These are phyloP conservation scores for Pygoscelis adeliae DNA, from an alignment of 2,113 vertebrate species.

Conservation along the genomic window DNA sequence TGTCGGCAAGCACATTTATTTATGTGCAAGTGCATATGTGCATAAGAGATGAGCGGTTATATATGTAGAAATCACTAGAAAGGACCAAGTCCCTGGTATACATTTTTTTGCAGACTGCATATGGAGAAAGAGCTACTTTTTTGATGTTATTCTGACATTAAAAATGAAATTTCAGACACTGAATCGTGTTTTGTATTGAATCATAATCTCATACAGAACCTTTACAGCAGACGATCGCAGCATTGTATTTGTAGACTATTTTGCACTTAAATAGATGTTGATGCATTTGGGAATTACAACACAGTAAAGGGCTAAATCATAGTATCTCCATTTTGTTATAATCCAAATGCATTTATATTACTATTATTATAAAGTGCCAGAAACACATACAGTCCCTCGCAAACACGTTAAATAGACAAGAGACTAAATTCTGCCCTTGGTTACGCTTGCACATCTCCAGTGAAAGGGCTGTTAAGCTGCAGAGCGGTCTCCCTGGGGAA, in stretches of 20 bases:
- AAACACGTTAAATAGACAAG: slow-evolving; percentile 5
- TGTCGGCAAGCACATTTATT: slow-evolving; percentile 42
- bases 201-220: slow-evolving; percentile 12
- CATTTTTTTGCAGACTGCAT: neutral
- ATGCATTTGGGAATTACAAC: slow-evolving; percentile 46
- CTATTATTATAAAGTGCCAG: slow-evolving; percentile 44
- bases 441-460: slow-evolving; percentile 31
- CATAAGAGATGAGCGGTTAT: slow-evolving; percentile 45
- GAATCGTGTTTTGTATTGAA: slow-evolving; percentile 41
- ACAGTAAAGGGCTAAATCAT: slow-evolving; percentile 32
- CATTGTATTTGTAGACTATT: slow-evolving; percentile 7
- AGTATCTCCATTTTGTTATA: slow-evolving; percentile 33
- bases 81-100: slow-evolving; percentile 5
- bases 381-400: neutral
- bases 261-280: slow-evolving; percentile 53
- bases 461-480: slow-evolving; percentile 24
- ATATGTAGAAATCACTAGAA: slow-evolving; percentile 17
- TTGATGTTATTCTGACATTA: slow-evolving; percentile 48
- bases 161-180: slow-evolving; percentile 46
- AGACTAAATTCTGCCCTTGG: slow-evolving; percentile 44
- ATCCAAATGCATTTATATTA: slow-evolving; percentile 51
- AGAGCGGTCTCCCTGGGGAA: slow-evolving; percentile 4
- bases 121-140: slow-evolving; percentile 43
- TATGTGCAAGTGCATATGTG: slow-evolving; percentile 27
- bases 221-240: neutral